These are phyloP conservation scores for Tolypeutes matacus DNA, from an alignment of 2,797 vertebrate genomes.

Conservation along the genomic window DNA sequence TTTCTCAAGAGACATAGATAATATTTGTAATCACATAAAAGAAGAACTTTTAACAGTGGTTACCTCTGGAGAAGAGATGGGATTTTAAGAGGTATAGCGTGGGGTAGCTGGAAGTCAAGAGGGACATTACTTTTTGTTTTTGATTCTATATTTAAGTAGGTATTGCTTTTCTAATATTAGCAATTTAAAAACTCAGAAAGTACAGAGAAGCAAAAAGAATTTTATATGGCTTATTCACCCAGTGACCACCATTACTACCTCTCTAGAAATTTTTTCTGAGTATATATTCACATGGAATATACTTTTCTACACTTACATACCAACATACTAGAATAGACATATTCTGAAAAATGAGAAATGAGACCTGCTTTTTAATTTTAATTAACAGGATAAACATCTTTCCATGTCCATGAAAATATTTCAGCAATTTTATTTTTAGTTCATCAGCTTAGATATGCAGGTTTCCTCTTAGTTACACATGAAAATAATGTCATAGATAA, in stretches of 20 bases:
- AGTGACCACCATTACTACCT: background rate
- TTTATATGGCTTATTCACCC: background rate
- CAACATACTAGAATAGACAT: background rate
- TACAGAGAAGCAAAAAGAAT: conserved; percentile 4
- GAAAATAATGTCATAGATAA: conserved; percentile 43
- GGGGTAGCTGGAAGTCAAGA: background rate
- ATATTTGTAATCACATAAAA: background rate
- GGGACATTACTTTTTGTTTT: background rate
- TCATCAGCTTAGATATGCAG: background rate
- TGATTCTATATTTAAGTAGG: background rate
- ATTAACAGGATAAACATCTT: background rate
- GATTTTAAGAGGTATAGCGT: background rate
- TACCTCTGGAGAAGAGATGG: background rate
- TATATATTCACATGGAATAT: background rate
- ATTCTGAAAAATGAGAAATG: background rate
- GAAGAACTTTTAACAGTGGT: background rate
- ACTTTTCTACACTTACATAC: background rate
- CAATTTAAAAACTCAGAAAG: conserved; percentile 21
- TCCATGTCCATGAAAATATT: conserved; percentile 27
- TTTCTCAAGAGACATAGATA: background rate
- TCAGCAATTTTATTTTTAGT: conserved; percentile 39
- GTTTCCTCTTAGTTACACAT: conserved; percentile 18
- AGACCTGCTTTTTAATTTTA: background rate
- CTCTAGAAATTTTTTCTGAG: conserved; percentile 8
- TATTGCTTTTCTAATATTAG: conserved; percentile 13